Percentiles rank a stretch among this genome's conserved stretches.
Conservation (phyloP, 2,797 vertebrate genomes). For the Clarias pachynema region DNA sequence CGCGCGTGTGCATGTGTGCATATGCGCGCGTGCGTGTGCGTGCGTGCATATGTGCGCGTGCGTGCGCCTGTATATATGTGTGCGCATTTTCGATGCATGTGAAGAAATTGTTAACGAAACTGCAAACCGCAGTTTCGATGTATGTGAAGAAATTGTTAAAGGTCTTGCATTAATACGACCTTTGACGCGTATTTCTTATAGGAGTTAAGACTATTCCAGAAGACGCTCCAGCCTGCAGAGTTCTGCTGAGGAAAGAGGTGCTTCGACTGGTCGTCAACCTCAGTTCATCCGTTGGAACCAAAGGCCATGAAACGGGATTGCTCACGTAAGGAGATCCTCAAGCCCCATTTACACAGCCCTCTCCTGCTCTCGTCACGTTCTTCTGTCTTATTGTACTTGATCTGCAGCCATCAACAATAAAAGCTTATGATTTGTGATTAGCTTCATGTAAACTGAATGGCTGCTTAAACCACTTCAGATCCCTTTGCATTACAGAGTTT, state of each 20-base stretch:
- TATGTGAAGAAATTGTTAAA: background rate
- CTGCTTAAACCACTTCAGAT: background rate
- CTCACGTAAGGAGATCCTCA: constrained; percentile 84
- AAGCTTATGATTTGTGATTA: background rate
- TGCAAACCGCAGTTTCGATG: too few relatives aligned
- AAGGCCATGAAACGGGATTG: constrained; percentile 97
- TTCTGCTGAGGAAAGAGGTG: constrained; percentile 94
- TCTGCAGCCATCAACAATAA: background rate
- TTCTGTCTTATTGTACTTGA: background rate
- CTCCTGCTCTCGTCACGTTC: background rate
- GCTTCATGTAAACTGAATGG: background rate
- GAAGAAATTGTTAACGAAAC: too few relatives aligned
- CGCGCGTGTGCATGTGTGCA: too few relatives aligned
- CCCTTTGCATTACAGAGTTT: background rate
- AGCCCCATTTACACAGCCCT: background rate
- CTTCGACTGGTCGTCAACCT: constrained; percentile 95
- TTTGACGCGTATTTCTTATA: constrained; percentile 52
- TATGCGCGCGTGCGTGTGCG: too few relatives aligned
- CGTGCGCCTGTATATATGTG: too few relatives aligned
- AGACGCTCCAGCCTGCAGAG: constrained; percentile 91
- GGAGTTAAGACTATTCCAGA: constrained; percentile 92
- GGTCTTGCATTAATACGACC: background rate
- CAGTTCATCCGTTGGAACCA: constrained; percentile 97
- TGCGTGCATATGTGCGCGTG: too few relatives aligned
- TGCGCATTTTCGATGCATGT: too few relatives aligned